phyloP scores from a whole-genome alignment of 2,797 vertebrate species.

The Atherinosoma microstoma region DNA sequence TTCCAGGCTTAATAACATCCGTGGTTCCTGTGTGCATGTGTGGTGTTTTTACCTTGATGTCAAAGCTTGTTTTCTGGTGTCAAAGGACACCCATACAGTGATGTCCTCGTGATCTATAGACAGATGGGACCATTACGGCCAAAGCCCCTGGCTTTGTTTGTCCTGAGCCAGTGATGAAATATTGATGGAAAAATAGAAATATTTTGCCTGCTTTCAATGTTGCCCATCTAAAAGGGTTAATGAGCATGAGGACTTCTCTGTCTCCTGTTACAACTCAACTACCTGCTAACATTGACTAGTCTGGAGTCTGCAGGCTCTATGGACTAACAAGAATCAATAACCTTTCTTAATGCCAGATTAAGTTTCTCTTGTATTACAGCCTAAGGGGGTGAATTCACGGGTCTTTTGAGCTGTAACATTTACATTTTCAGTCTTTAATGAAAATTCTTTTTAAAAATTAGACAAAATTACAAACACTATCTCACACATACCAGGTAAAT shows the following conservation, averaged over 20 bases:
- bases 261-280: slow-evolving; percentile 80
- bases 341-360: slow-evolving; percentile 69
- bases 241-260: slow-evolving; percentile 75
- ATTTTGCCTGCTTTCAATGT: slow-evolving; percentile 86
- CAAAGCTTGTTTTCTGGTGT: slow-evolving; percentile 80
- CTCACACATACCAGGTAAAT: slow-evolving; percentile 13
- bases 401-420: background rate
- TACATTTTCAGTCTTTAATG: background rate
- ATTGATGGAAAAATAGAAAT: slow-evolving; percentile 90
- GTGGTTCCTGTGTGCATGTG: slow-evolving; percentile 53
- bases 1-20: slow-evolving; percentile 72
- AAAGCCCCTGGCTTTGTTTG: slow-evolving; percentile 84
- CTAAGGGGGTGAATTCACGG: slow-evolving; percentile 12
- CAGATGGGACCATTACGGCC: slow-evolving; percentile 87
- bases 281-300: slow-evolving; percentile 64
- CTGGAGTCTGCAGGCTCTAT: slow-evolving; percentile 54
- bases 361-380: slow-evolving; percentile 55
- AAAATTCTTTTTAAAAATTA: background rate
- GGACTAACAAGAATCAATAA: slow-evolving; percentile 73
- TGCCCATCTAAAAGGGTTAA: slow-evolving; percentile 83
- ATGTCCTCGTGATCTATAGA: slow-evolving; percentile 81
- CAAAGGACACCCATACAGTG: slow-evolving; percentile 81
- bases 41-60: slow-evolving; percentile 67
- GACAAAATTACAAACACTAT: background rate
- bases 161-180: slow-evolving; percentile 85